phyloP scores from a whole-genome alignment of 2,113 vertebrate species.

The Podiceps cristatus region DNA sequence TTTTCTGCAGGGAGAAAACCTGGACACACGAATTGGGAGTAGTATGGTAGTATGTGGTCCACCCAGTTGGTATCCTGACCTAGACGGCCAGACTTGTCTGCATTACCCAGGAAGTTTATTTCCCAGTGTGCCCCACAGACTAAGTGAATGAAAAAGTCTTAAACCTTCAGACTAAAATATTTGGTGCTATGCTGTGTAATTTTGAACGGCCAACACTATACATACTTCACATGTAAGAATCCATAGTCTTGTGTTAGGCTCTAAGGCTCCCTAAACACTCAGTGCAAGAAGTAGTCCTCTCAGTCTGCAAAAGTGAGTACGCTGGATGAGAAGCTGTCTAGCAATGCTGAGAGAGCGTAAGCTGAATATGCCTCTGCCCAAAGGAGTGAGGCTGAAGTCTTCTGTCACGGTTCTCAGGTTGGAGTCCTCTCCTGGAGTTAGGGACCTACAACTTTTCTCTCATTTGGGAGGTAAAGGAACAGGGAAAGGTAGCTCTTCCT shows the following conservation, averaged over 20 bases:
- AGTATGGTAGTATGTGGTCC: rapidly evolving
- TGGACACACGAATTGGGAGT: not conserved
- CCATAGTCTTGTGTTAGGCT: not conserved
- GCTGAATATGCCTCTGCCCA: not conserved
- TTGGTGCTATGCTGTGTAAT: rapidly evolving
- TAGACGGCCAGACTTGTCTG: not conserved
- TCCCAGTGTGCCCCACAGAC: not conserved
- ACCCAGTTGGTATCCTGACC: not conserved
- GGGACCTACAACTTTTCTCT: not conserved
- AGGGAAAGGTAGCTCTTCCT: not conserved
- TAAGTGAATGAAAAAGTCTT: not conserved
- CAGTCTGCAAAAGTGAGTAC: not conserved
- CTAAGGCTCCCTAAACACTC: not conserved
- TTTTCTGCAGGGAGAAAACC: not conserved
- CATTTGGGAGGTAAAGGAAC: not conserved
- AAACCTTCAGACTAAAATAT: not conserved
- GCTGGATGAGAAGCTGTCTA: not conserved
- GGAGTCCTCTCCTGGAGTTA: not conserved
- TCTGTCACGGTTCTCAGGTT: not conserved
- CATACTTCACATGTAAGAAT: not conserved
- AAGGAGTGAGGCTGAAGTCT: not conserved
- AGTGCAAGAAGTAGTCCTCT: not conserved
- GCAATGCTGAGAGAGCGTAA: not conserved
- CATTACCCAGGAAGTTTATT: not conserved
- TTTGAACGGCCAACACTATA: not conserved